Evolutionary conservation across 2,888 invertebrate genomes (phyloP), one percentile per base, ranked within the genome.

Genomic region (Athrips mouffetella): DNA sequence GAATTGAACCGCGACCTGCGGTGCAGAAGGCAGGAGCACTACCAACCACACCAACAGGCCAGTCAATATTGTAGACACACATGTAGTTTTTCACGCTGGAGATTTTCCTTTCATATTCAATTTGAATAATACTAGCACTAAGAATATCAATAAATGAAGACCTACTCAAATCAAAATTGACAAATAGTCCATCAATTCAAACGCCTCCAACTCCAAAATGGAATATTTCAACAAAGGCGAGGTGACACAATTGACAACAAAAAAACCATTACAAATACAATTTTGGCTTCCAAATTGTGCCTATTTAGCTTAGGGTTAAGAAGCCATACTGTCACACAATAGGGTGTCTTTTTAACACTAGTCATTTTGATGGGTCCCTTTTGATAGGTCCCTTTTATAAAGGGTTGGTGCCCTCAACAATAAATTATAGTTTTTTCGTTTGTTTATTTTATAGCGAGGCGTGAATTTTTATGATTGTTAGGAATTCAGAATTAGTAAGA

Each of bases 321-420:
- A 86, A 87, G 83, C 84, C 84, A 67, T 76, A 78, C 74, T 69
- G 67, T 68, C 65, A 63, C 75, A 79, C 77, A 80, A 82, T 72
- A 67, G 81, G 85, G 76, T 81, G 83, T 84, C 78, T 82, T 80
- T 82, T 85, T 86, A 83, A 85, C 84, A 77, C 78, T 70, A 67
- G 74, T 73, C 67, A 71, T 80, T 85, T 80, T 76, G 76, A 80
- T 67, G 70, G 74, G 76, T 70, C 70, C 66, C 70, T 75, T 76
- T 69, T 65, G 54, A 64, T 67, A n/a, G n/a, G n/a, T n/a, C n/a
- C n/a, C n/a, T n/a, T n/a, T n/a, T 59, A 67, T 49, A 71, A 79
- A 81, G 85, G 85, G 85, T 83, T 82, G 70, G 65, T 70, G 58
- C 69, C 70, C 68, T 61, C 57, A 27, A 20, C 49, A 35, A 46